Evolutionary conservation across 2,888 invertebrate genomes (phyloP).

Genomic region (Platycheirus albimanus): DNA sequence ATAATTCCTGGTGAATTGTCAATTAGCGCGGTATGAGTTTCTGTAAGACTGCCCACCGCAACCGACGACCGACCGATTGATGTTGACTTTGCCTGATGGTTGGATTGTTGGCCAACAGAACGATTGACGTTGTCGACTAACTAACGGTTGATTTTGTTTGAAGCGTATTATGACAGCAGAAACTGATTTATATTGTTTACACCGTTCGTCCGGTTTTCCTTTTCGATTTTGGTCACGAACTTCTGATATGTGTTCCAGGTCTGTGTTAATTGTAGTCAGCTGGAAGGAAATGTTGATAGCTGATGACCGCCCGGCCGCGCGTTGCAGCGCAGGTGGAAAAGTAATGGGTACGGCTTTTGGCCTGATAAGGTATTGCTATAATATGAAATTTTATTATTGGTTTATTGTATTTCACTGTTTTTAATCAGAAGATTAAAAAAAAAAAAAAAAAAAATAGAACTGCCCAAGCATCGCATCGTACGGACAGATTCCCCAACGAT

Average conservation of each 20-base stretch:
- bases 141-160: slow-evolving; percentile 47
- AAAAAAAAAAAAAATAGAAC: slow-evolving; percentile 56
- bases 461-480: slow-evolving; percentile 46
- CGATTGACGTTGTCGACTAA: slow-evolving; percentile 16
- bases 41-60: too few species aligned
- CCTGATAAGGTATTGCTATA: slow-evolving; percentile 63
- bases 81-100: too few species aligned
- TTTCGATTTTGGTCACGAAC: slow-evolving; percentile 61
- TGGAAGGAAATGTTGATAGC: slow-evolving; percentile 67
- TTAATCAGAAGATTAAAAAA: slow-evolving; percentile 9
- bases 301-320: too few species aligned
- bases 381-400: slow-evolving; percentile 43
- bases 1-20: slow-evolving; percentile 67
- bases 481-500: slow-evolving; percentile 67
- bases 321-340: slow-evolving; percentile 70
- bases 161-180: slow-evolving; percentile 53
- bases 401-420: slow-evolving; percentile 25
- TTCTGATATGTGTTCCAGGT: slow-evolving; percentile 45
- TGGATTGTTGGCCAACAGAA: too few species aligned
- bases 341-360: slow-evolving; percentile 41
- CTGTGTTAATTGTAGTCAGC: slow-evolving; percentile 65
- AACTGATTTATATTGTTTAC: slow-evolving; percentile 71
- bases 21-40: slow-evolving; percentile 55
- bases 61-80: too few species aligned
- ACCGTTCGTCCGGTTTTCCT: slow-evolving; percentile 72